Conservation (phyloP, 2,113 vertebrate genomes). For the Chaetodon auriga region DNA sequence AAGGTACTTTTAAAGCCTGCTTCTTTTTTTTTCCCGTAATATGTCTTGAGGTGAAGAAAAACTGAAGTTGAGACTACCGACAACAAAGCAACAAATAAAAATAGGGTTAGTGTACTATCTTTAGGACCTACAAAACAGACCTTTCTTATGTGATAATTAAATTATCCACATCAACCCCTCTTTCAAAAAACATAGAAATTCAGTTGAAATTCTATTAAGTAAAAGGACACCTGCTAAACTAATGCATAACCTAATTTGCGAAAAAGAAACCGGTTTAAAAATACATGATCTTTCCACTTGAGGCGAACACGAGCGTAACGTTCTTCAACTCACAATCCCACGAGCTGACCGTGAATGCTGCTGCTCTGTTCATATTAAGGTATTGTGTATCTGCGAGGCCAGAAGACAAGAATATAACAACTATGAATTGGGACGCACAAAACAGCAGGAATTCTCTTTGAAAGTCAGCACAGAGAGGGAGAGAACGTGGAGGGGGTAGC, state of each 20-base stretch:
- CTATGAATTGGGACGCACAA: slow-evolving; percentile 71
- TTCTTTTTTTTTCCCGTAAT: slow-evolving; percentile 71
- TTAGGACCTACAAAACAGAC: slow-evolving; percentile 67
- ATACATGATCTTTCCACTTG: background rate
- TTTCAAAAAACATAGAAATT: slow-evolving; percentile 36
- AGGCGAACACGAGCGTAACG: background rate
- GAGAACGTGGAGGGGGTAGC: slow-evolving; percentile 65
- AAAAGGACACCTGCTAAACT: slow-evolving; percentile 29
- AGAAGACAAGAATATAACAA: slow-evolving; percentile 72
- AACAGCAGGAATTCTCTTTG: slow-evolving; percentile 80
- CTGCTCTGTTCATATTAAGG: slow-evolving; percentile 44
- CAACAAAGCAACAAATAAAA: slow-evolving; percentile 84
- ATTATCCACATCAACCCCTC: slow-evolving; percentile 42
- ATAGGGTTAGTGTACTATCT: slow-evolving; percentile 70
- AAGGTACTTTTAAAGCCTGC: slow-evolving; percentile 83
- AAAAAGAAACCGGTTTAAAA: background rate
- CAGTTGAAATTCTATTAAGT: slow-evolving; percentile 9
- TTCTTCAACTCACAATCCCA: slow-evolving; percentile 6
- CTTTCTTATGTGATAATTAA: slow-evolving; percentile 64
- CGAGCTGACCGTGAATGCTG: slow-evolving; percentile 35
- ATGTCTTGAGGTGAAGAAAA: slow-evolving; percentile 80
- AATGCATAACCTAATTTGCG: slow-evolving; percentile 4
- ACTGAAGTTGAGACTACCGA: slow-evolving; percentile 75
- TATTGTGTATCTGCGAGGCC: slow-evolving; percentile 61
- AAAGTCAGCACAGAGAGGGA: slow-evolving; percentile 66